Conservation (phyloP, 30 jellyfish, hydroid and myxozoan genomes). For the Hydra vulgaris region DNA sequence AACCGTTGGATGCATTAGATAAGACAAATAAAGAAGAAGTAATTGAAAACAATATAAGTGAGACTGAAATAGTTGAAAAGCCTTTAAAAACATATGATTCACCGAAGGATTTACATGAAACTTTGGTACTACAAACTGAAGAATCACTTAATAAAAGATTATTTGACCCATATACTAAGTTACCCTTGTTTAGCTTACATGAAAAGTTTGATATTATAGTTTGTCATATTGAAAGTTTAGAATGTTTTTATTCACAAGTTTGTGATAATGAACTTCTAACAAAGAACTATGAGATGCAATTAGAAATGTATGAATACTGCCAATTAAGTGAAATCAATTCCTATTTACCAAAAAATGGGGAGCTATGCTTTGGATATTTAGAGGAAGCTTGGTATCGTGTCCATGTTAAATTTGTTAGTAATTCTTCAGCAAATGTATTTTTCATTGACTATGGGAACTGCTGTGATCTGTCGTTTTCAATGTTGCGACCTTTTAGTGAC, state of each 20-base stretch:
- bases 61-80: background rate
- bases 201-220: slow-evolving; percentile 5
- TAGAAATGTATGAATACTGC: slow-evolving; percentile 12
- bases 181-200: slow-evolving; percentile 16
- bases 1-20: no score
- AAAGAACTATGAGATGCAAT: slow-evolving; percentile 4
- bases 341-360: slow-evolving; percentile 11
- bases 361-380: slow-evolving; percentile 19
- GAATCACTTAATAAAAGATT: background rate
- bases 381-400: slow-evolving; percentile 24
- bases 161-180: slow-evolving; percentile 1
- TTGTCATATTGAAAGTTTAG: slow-evolving; percentile 8
- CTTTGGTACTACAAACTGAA: background rate
- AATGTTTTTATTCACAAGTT: slow-evolving; percentile 14
- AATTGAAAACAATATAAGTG: background rate
- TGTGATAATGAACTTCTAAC: background rate
- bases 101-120: no score
- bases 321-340: background rate
- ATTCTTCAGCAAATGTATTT: slow-evolving; percentile 10
- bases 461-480: slow-evolving; percentile 11
- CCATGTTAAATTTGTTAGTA: background rate
- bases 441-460: slow-evolving; percentile 31
- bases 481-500: slow-evolving; percentile 20
- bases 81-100: background rate
- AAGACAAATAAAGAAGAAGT: no score